Conservation (phyloP, 30 jellyfish, hydroid and myxozoan species). For the Hydractinia symbiolongicarpus region DNA sequence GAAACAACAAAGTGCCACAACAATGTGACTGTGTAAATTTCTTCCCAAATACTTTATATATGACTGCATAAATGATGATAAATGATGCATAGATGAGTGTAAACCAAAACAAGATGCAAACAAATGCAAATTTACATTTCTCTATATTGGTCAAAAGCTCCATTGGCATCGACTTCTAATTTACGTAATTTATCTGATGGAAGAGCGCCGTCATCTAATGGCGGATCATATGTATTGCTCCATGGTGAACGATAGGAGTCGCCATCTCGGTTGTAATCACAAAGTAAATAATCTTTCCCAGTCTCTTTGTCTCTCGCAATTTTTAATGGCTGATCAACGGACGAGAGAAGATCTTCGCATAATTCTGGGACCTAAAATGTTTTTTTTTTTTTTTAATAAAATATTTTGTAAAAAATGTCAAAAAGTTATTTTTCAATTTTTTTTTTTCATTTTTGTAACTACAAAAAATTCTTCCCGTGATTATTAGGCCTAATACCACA, state of each 20-base stretch:
- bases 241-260: constrained; percentile 99
- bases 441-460: too few species aligned
- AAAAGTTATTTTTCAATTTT: background rate
- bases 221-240: constrained; percentile 99
- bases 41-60: too few species aligned
- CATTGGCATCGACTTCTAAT: constrained; percentile 91
- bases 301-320: constrained; percentile 96
- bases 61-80: too few species aligned
- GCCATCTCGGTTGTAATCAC: constrained; percentile 99
- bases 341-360: constrained; percentile 87
- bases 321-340: constrained; percentile 97
- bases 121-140: constrained; percentile 54
- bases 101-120: too few species aligned
- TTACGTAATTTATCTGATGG: constrained; percentile 93
- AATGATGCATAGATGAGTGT: too few species aligned
- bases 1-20: background rate
- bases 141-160: constrained; percentile 96
- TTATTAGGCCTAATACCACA: too few species aligned
- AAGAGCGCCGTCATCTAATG: constrained; percentile 95
- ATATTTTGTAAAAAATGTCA: background rate
- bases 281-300: constrained; percentile 88
- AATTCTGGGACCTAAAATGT: constrained; percentile 70
- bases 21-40: background rate
- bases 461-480: too few species aligned
- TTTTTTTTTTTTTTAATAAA: too few species aligned